phyloP scores from a whole-genome alignment of 2,113 vertebrate species.

The Sturnus vulgaris region DNA sequence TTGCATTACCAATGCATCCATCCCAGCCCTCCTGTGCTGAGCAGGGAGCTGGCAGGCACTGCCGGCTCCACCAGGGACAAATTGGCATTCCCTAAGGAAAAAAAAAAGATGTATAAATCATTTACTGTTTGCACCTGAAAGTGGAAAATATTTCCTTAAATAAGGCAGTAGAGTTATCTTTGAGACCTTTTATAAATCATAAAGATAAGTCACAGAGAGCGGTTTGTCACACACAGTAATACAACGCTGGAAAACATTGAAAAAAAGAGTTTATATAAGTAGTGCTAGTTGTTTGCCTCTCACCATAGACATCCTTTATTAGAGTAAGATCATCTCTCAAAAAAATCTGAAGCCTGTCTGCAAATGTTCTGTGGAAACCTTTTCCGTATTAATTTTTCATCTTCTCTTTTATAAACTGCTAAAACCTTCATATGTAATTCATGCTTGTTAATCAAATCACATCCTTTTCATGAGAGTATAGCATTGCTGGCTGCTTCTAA shows the following conservation, averaged over 20 bases:
- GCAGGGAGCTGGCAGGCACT: background rate
- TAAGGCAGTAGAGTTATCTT: background rate
- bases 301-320: background rate
- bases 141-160: background rate
- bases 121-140: background rate
- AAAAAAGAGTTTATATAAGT: background rate
- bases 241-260: background rate
- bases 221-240: background rate
- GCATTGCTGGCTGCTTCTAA: background rate
- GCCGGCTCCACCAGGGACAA: background rate
- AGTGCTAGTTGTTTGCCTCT: background rate
- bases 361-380: background rate
- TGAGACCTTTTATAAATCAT: background rate
- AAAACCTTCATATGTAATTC: background rate
- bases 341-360: background rate
- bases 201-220: background rate
- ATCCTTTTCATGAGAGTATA: background rate
- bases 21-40: background rate
- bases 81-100: background rate
- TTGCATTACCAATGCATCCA: background rate
- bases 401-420: background rate
- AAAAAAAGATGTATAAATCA: background rate
- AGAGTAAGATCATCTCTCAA: background rate
- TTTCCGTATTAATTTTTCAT: background rate
- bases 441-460: background rate